A percentile compares a stretch with the other conserved stretches of the same genome.
Conservation (phyloP, 2,888 invertebrate species). For the Drosophila atripex region DNA sequence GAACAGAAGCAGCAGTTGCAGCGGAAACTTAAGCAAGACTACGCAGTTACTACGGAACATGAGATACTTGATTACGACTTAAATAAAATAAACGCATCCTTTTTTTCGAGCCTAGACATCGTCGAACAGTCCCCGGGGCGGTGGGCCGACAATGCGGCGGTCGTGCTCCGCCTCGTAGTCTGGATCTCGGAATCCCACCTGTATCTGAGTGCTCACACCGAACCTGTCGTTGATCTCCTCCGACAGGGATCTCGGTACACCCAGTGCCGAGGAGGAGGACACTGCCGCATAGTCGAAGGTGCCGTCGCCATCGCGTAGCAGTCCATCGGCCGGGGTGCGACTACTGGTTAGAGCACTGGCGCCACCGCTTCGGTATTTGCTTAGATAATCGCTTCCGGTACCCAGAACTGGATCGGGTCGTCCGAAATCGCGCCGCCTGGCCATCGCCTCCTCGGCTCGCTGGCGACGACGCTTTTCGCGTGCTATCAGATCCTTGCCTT, state of each 20-base stretch:
- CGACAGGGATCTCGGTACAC: slow-evolving; percentile 83
- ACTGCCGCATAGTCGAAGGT: slow-evolving; percentile 88
- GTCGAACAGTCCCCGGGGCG: slow-evolving; percentile 92
- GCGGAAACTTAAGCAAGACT: slow-evolving; percentile 36
- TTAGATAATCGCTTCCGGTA: slow-evolving; percentile 64
- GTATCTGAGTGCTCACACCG: slow-evolving; percentile 87
- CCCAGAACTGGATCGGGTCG: slow-evolving; percentile 56
- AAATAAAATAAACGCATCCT: slow-evolving; percentile 18
- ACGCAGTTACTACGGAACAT: slow-evolving; percentile 48
- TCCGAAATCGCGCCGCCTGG: slow-evolving; percentile 85
- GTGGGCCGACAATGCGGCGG: slow-evolving; percentile 86
- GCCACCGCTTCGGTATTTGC: slow-evolving; percentile 74
- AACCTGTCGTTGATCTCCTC: slow-evolving; percentile 88
- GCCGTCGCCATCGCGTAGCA: slow-evolving; percentile 90
- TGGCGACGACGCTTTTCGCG: slow-evolving; percentile 93
- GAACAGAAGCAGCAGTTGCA: slow-evolving; percentile 58
- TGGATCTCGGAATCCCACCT: slow-evolving; percentile 82
- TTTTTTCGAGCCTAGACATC: slow-evolving; percentile 86
- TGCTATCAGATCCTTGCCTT: slow-evolving; percentile 95
- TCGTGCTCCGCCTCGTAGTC: slow-evolving; percentile 81
- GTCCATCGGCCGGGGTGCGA: slow-evolving; percentile 85
- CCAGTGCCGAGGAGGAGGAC: slow-evolving; percentile 82
- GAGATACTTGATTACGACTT: slow-evolving; percentile 27
- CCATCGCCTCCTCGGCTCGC: slow-evolving; percentile 91
- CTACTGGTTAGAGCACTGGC: slow-evolving; percentile 31